A percentile compares a stretch with the other conserved stretches of the same genome.
Evolutionary conservation across 1,140 invertebrate genomes (phyloP).

Genomic region (Andricus grossulariae): DNA sequence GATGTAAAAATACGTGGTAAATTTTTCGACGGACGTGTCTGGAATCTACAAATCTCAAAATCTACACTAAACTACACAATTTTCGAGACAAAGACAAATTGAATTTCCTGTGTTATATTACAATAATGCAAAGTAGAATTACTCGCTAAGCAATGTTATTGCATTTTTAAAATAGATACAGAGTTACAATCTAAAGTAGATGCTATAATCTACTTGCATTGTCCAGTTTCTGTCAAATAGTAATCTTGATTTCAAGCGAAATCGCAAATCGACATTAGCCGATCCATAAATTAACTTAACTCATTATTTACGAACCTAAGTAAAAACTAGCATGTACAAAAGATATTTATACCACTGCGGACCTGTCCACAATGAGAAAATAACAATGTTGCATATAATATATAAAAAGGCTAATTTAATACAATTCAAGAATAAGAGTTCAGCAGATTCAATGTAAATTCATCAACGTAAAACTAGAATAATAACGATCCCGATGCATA

Average conservation of each 20-base stretch:
- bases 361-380: conserved; percentile 61
- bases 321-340: conserved; percentile 59
- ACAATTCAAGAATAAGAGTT: conserved; percentile 40
- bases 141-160: conserved; percentile 32
- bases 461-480: conserved; percentile 41
- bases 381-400: conserved; percentile 49
- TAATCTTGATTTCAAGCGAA: conserved; percentile 57
- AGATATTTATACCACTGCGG: conserved; percentile 52
- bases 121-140: conserved; percentile 38
- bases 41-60: no score
- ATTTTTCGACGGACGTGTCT: no score
- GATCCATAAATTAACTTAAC: conserved; percentile 56
- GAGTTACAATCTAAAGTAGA: conserved; percentile 41
- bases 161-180: conserved; percentile 41
- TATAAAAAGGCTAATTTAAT: conserved; percentile 50
- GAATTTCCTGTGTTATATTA: neutral
- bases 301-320: conserved; percentile 54
- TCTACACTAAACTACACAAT: neutral
- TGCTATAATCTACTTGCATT: neutral
- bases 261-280: conserved; percentile 44
- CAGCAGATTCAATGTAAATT: conserved; percentile 36
- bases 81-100: neutral
- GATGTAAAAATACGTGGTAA: no score
- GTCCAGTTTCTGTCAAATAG: conserved; percentile 43
- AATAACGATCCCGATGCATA: conserved; percentile 36